Base-by-base conservation (phyloP, 2,888 invertebrate genomes). In the Hirudinaria manillensis region DNA sequence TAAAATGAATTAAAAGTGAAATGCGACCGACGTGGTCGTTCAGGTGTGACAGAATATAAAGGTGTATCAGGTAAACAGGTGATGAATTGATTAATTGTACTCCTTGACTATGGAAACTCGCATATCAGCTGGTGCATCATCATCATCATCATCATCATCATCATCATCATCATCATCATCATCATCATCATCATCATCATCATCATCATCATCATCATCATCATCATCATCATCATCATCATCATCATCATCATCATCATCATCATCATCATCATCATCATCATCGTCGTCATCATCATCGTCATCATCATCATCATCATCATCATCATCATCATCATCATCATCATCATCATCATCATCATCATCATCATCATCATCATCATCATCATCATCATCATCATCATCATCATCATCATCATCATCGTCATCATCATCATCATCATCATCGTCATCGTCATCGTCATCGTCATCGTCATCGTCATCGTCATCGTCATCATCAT, bases 321-420 rank as follows among this genome's bases (percentile, higher is more conserved):
- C 53, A 71, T 71, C 72, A 71, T 71, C 72, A 53, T 71, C 72
- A 71, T 71, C 72, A 71, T 71, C 72, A 71, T 71, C 72, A 71
- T 71, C 72, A 71, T 71, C 72, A 53, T 53, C 53, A 53, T 53
- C 53, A 53, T 53, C 53, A 53, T 53, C 53, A 53, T 72, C 32
- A 72, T 72, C 72, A 56, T 72, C 72, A 34, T 71, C 38, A 38
- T 71, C 45, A 34, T 71, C 72, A 16, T 71, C 45, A 16, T 71
- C 72, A 71, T 72, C 72, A 29, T 72, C n/a, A 53, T 56, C 55
- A 27, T 72, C 72, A 34, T 71, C 7, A 38, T 38, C 45, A 34
- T 71, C 38, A 10, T 51, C 45, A 4, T 51, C 72, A 51, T 53
- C 72, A 29, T 19, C 72, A 29, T 13, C 72, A 72, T 72, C 56